These are phyloP conservation scores for Leptopilina clavipes DNA, from an alignment of 1,140 invertebrate genomes.

Conservation along the genomic window DNA sequence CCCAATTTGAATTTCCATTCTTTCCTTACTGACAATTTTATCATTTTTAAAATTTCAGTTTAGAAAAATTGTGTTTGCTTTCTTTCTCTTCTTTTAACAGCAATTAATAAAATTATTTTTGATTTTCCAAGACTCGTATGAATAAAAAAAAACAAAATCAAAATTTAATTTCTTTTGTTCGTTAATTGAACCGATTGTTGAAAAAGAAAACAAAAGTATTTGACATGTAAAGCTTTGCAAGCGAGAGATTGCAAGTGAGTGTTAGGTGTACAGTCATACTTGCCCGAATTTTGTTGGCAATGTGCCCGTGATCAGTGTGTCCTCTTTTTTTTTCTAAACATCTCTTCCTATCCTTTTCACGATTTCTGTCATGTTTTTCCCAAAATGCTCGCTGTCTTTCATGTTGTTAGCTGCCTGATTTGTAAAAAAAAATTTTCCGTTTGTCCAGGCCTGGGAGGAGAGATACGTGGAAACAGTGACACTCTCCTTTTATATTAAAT, in stretches of 20 bases:
- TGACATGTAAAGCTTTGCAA: conserved; percentile 64
- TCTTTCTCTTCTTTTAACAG: too few relatives aligned
- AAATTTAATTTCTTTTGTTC: conserved; percentile 29
- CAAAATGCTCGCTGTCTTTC: conserved; percentile 52
- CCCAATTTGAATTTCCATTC: too few relatives aligned
- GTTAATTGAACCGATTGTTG: conserved; percentile 47
- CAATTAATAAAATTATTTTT: too few relatives aligned
- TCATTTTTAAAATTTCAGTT: too few relatives aligned
- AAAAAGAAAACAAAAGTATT: conserved; percentile 57
- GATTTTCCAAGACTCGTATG: too few relatives aligned
- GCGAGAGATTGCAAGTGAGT: conserved; percentile 72
- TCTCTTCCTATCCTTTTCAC: conserved; percentile 22
- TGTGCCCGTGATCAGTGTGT: conserved; percentile 69
- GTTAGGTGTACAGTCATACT: conserved; percentile 71
- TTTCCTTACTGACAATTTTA: too few relatives aligned
- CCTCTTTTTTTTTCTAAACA: conserved; percentile 42
- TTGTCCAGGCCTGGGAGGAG: conserved; percentile 49
- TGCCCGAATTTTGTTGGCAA: conserved; percentile 69
- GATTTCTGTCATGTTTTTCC: conserved; percentile 46
- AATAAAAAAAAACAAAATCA: neutral
- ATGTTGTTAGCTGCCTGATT: conserved; percentile 57
- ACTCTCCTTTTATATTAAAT: conserved; percentile 43
- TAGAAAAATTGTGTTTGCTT: too few relatives aligned
- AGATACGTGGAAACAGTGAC: conserved; percentile 52
- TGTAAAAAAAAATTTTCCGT: conserved; percentile 52